phyloP scores from a whole-genome alignment of 2,888 invertebrate genomes.

The Oligia latruncula region DNA sequence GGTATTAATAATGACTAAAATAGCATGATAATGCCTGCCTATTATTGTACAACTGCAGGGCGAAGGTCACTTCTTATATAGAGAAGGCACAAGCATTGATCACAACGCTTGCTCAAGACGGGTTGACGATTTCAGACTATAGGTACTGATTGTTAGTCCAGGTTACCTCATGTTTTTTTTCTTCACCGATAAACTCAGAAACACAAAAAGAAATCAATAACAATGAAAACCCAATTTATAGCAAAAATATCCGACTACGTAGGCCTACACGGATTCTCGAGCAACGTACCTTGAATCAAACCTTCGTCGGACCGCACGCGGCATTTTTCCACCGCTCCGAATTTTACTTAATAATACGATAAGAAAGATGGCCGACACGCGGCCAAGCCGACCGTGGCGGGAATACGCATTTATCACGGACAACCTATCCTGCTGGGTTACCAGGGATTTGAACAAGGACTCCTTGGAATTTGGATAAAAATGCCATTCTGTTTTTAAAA shows the following conservation, averaged over 20 bases:
- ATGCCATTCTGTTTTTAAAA: conserved; percentile 47
- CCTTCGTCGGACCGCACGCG: conserved; percentile 24
- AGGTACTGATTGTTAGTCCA: background rate
- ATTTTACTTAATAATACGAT: conserved; percentile 59
- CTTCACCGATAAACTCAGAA: background rate
- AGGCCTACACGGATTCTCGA: conserved; percentile 15
- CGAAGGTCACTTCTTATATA: background rate
- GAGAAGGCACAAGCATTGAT: background rate
- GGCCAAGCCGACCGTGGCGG: conserved; percentile 61
- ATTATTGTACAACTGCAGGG: background rate
- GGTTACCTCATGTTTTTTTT: background rate
- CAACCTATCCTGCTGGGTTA: conserved; percentile 53
- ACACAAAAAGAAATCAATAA: background rate
- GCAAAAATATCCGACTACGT: conserved; percentile 5
- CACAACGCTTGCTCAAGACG: no score
- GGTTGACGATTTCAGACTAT: background rate
- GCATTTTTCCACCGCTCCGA: conserved; percentile 48
- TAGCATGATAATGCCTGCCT: background rate
- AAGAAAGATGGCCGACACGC: conserved; percentile 66
- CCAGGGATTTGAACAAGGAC: conserved; percentile 54
- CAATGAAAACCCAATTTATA: conserved; percentile 6
- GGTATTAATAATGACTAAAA: conserved; percentile 3
- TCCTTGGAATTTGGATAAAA: conserved; percentile 56
- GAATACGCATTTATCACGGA: conserved; percentile 67
- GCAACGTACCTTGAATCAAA: conserved; percentile 29